These are phyloP conservation scores for Drosophila jambulina DNA, from an alignment of 1,140 invertebrate genomes.

Conservation along the genomic window DNA sequence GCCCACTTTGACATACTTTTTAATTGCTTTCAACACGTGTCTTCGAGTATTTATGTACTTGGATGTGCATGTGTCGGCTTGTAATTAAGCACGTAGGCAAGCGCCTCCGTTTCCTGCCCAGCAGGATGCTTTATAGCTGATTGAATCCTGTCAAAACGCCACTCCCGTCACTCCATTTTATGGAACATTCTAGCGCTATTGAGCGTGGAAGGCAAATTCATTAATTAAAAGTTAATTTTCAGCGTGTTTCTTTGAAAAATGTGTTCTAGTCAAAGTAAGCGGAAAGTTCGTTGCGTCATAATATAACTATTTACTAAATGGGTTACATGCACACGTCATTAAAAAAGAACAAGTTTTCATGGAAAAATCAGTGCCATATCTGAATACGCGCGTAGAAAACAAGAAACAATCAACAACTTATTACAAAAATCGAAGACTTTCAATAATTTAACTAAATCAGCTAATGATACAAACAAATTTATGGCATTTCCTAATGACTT, in stretches of 20 bases:
- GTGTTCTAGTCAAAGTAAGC: not conserved
- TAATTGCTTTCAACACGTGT: conserved; percentile 71
- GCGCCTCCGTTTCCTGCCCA: conserved; percentile 30
- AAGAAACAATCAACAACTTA: not conserved
- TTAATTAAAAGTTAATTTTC: conserved; percentile 22
- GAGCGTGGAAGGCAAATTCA: not conserved
- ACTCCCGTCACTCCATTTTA: conserved; percentile 31
- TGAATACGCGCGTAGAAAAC: not conserved
- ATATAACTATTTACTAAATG: not conserved
- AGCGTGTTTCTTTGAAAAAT: not conserved
- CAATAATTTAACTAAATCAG: not conserved
- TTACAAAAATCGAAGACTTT: not conserved
- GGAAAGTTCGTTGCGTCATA: not conserved
- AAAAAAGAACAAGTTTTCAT: not conserved
- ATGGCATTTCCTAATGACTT: not conserved
- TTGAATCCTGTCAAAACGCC: conserved; percentile 77
- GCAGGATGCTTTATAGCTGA: conserved; percentile 51
- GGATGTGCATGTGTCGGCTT: conserved; percentile 46
- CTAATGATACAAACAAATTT: not conserved
- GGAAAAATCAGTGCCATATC: not conserved
- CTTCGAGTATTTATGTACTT: conserved; percentile 28
- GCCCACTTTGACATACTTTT: conserved; percentile 58
- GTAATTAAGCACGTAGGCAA: conserved; percentile 77
- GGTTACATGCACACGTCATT: not conserved
- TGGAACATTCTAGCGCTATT: conserved; percentile 6